phyloP scores from a whole-genome alignment of 53 echinoderm and acorn worm species.

The Echinometra lucunter region DNA sequence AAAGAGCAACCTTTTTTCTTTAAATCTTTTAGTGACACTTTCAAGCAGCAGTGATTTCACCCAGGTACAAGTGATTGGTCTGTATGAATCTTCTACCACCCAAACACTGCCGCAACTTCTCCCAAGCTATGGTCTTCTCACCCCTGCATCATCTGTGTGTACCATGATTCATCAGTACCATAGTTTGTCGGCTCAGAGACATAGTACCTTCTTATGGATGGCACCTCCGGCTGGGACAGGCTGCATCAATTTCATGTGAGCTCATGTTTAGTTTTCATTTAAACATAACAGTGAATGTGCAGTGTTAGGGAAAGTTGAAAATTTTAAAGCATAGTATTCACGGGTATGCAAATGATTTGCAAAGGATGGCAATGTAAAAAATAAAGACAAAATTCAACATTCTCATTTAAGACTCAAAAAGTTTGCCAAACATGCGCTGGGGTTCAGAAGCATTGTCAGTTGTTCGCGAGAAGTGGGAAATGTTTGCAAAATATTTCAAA shows the following conservation, averaged over 20 bases:
- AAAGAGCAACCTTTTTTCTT: not conserved
- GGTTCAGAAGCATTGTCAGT: too few species aligned
- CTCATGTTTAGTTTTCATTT: not conserved
- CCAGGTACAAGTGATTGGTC: slow-evolving; percentile 73
- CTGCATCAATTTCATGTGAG: slow-evolving; percentile 94
- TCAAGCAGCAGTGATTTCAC: slow-evolving; percentile 76
- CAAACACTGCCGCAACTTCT: slow-evolving; percentile 24
- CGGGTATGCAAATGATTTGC: too few species aligned
- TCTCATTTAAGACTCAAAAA: too few species aligned
- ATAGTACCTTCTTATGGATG: slow-evolving; percentile 74
- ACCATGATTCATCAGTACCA: slow-evolving; percentile 75
- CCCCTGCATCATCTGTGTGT: slow-evolving; percentile 73
- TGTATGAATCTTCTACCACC: slow-evolving; percentile 63
- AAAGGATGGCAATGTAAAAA: too few species aligned
- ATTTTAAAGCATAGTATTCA: too few species aligned
- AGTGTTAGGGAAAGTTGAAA: too few species aligned
- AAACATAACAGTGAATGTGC: not conserved
- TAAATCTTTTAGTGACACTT: slow-evolving; percentile 72
- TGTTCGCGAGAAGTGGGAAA: too few species aligned
- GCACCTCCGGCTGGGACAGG: slow-evolving; percentile 86
- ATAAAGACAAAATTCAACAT: too few species aligned
- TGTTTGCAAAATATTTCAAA: too few species aligned
- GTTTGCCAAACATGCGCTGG: too few species aligned
- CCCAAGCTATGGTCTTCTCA: not conserved
- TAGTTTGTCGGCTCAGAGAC: slow-evolving; percentile 62